Evolutionary conservation across 2,113 vertebrate genomes (phyloP), one percentile per base, ranked within the genome.

Genomic region (Miniopterus natalensis): DNA sequence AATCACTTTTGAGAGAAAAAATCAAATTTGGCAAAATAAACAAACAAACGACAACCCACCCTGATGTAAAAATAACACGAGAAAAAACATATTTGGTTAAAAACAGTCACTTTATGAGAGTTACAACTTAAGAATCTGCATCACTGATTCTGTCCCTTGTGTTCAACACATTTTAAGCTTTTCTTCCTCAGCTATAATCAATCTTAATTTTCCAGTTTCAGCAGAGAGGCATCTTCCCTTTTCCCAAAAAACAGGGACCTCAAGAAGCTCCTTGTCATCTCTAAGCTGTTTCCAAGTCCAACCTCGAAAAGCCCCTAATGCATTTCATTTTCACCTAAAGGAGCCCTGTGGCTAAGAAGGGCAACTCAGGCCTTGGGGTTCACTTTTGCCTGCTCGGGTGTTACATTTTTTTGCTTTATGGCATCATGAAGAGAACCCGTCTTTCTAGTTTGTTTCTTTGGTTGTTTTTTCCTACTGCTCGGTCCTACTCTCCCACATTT

Each of bases 1-100:
- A 86, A 68, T 53, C 31, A 77, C 11, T 73, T 92, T 94, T 49
- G 8, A 92, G 21, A 42, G 3, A 36, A 71, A 93, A 96, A 49
- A 88, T 1, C 10, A 47, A 2, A n/a, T 78, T 40, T 71, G 12
- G 65, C 13, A 66, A 65, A 31, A 36, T 29, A 65, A 13, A 45
- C 23, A 73, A 73, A 47, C 42, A 49, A 74, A 74, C 7, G 29
- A 74, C 6, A 49, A 29, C 31, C 14, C 47, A 49, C 17, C 25
- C 65, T 45, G 3, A 21, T 73, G 2, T 83, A 40, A 93, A 93
- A 84, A 77, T 55, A 77, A 91, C 86, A 51, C 8, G 18, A 80
- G 9, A 23, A 10, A 92, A 94, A 97, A 20, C 6, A 29, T 31
- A 53, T 57, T 63, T 89, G 29, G 2, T 42, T 71, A 57, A 65